Percentiles rank a stretch among this genome's conserved stretches.
Conservation (phyloP, 2,113 vertebrate genomes). For the Rhinichthys klamathensis region DNA sequence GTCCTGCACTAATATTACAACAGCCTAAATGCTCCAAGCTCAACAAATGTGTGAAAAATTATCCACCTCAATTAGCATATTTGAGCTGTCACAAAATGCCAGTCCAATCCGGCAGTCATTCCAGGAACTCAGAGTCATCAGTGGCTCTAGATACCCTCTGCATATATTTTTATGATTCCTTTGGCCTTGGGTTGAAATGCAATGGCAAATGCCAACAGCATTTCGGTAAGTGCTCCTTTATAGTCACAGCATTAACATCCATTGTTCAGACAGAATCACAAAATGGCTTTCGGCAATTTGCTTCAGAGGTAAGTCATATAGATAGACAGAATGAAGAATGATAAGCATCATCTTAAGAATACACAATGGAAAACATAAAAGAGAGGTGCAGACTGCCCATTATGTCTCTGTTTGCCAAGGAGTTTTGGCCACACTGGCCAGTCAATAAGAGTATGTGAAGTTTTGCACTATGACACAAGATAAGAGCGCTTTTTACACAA, state of each 20-base stretch:
- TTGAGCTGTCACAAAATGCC: constrained; percentile 33
- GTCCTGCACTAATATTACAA: constrained; percentile 46
- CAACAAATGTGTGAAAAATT: constrained; percentile 51
- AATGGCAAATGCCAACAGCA: constrained; percentile 58
- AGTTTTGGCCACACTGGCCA: constrained; percentile 16
- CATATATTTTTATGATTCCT: constrained; percentile 38
- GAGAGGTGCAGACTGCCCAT: not conserved
- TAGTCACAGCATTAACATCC: constrained; percentile 57
- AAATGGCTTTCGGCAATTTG: constrained; percentile 56
- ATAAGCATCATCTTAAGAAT: constrained; percentile 44
- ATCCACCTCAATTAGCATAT: constrained; percentile 49
- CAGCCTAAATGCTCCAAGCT: constrained; percentile 28
- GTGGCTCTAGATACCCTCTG: constrained; percentile 29
- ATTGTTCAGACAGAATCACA: constrained; percentile 56
- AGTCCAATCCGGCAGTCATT: constrained; percentile 40
- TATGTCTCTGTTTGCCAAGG: not conserved
- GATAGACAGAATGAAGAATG: constrained; percentile 40
- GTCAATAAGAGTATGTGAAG: not conserved
- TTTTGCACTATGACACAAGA: constrained; percentile 13
- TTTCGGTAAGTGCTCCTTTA: constrained; percentile 61
- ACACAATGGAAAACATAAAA: constrained; percentile 36
- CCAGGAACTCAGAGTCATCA: constrained; percentile 46
- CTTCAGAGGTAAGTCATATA: constrained; percentile 52
- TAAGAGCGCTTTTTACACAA: constrained; percentile 28
- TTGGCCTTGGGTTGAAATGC: constrained; percentile 52